Evolutionary conservation across 1,140 invertebrate genomes (phyloP).

Genomic region (Pseudomyrmex concolor): DNA sequence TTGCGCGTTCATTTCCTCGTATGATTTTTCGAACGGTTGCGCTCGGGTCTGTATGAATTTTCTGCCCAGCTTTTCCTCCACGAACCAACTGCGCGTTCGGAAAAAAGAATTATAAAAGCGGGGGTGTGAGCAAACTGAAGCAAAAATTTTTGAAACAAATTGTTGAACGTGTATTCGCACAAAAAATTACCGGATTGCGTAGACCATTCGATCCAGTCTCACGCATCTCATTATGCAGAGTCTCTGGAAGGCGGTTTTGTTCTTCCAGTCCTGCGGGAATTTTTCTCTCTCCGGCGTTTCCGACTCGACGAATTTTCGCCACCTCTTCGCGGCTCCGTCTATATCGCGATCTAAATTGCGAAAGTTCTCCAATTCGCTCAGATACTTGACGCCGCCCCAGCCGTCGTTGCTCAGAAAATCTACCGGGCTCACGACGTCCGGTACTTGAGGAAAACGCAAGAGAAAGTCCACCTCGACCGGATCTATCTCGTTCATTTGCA

Average conservation of each 20-base stretch:
- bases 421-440: constrained; percentile 90
- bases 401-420: constrained; percentile 93
- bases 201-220: constrained; percentile 95
- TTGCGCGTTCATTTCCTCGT: constrained; percentile 92
- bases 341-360: constrained; percentile 96
- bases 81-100: constrained; percentile 86
- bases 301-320: constrained; percentile 96
- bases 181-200: constrained; percentile 84
- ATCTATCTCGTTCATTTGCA: constrained; percentile 89
- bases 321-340: constrained; percentile 95
- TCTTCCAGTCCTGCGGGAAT: constrained; percentile 98
- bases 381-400: constrained; percentile 95
- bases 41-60: constrained; percentile 93
- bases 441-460: constrained; percentile 90
- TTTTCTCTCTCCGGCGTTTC: constrained; percentile 97
- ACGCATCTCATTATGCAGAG: constrained; percentile 96
- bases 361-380: constrained; percentile 93
- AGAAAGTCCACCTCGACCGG: constrained; percentile 94
- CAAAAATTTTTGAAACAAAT: constrained; percentile 38
- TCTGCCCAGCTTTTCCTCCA: constrained; percentile 94
- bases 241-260: constrained; percentile 94
- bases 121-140: not conserved
- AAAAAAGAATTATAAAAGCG: not conserved
- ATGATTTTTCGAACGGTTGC: constrained; percentile 93
- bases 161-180: constrained; percentile 30